phyloP scores from a whole-genome alignment of 2,113 vertebrate genomes.

The Hydrochoerus hydrochaeris region DNA sequence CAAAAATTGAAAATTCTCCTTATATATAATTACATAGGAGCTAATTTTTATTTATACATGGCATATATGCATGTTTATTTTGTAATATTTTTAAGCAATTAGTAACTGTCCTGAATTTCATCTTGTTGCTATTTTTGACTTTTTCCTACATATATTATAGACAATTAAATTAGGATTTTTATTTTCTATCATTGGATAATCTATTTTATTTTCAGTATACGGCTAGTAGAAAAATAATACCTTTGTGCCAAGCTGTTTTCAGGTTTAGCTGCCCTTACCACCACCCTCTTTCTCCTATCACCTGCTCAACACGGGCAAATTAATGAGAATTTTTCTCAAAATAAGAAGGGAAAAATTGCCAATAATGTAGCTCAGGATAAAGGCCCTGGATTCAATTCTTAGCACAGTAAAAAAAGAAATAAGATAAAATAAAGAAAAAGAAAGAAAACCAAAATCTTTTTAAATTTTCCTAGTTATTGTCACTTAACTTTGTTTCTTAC shows the following conservation, averaged over 20 bases:
- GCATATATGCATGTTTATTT: not conserved
- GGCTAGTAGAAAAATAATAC: not conserved
- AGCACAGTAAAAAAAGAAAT: not conserved
- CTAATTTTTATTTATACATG: not conserved
- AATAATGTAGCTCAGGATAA: not conserved
- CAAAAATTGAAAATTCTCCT: constrained; percentile 1
- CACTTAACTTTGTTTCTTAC: not conserved
- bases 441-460: not conserved
- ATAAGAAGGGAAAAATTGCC: not conserved
- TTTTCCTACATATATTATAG: constrained; percentile 12
- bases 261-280: not conserved
- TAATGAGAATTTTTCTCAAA: not conserved
- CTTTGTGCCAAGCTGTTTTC: not conserved
- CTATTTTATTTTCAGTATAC: not conserved
- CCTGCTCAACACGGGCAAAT: not conserved
- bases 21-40: not conserved
- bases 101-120: not conserved
- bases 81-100: not conserved
- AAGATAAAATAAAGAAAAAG: too few relatives aligned
- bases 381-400: not conserved
- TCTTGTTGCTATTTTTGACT: not conserved
- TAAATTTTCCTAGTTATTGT: not conserved
- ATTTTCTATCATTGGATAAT: not conserved
- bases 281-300: not conserved
- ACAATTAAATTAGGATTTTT: not conserved